A percentile compares a stretch with the other conserved stretches of the same genome.
phyloP scores from a whole-genome alignment of 2,888 invertebrate species.

The Protonemura montana region DNA sequence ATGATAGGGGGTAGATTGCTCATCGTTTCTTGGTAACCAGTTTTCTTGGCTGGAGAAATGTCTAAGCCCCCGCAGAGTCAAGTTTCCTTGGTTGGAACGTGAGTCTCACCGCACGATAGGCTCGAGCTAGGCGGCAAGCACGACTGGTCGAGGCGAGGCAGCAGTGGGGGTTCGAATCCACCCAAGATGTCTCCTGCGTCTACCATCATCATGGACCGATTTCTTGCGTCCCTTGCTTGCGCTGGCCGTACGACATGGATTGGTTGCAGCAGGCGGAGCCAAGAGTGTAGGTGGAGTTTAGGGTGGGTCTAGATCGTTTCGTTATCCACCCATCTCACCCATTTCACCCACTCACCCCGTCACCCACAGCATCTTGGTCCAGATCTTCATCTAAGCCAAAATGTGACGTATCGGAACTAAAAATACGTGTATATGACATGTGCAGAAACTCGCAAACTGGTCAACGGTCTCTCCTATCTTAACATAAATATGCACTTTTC shows the following conservation, averaged over 20 bases:
- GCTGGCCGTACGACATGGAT: constrained; percentile 14
- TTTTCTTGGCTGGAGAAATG: background rate
- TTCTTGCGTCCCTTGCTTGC: constrained; percentile 21
- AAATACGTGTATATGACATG: too few species aligned
- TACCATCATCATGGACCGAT: background rate
- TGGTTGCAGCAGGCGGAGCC: constrained; percentile 23
- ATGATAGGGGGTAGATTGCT: background rate
- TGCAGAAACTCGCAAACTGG: too few species aligned
- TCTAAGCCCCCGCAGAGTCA: background rate
- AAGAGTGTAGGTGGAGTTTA: constrained; percentile 36
- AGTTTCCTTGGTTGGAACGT: background rate
- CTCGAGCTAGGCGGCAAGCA: background rate
- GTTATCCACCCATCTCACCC: constrained; percentile 7
- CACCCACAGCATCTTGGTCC: constrained; percentile 2
- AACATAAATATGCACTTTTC: too few species aligned
- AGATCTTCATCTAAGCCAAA: background rate
- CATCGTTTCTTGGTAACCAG: background rate
- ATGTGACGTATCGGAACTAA: too few species aligned
- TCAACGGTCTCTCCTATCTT: too few species aligned
- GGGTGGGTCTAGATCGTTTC: constrained; percentile 8
- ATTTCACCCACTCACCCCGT: background rate
- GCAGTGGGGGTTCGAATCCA: constrained; percentile 19
- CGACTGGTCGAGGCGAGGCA: background rate
- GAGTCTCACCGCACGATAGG: background rate
- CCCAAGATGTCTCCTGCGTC: constrained; percentile 24